Evolutionary conservation across 2,888 invertebrate species (phyloP), one percentile per base, ranked within the genome.

Genomic region (Chymomyza procnemis): DNA sequence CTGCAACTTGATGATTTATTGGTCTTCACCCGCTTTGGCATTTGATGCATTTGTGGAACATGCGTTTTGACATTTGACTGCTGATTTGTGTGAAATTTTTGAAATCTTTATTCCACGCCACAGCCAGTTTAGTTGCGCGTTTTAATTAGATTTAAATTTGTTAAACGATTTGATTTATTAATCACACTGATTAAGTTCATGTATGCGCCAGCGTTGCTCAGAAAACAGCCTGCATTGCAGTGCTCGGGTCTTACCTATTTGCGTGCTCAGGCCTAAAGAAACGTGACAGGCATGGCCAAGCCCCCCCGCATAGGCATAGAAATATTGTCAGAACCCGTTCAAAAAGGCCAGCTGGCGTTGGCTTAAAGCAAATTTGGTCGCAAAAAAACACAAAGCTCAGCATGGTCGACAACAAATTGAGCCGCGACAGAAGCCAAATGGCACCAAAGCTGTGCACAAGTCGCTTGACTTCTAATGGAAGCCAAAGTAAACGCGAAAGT

Each of bases 11-110:
- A 79, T 83, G 85, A 83, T 83, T 83, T 83, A 83, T 83, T 79
- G 84, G 59, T 66, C 55, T 64, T 80, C 66, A 79, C 75, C 71
- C 70, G 79, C 73, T 79, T 76, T 78, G 85, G 83, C 84, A 80
- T 83, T 79, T 82, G 83, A 85, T 79, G 83, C 72, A 85, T 82
- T 85, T 85, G 85, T 85, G 86, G 84, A 84, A 84, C 83, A 84
- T 81, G 84, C 84, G 72, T 84, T 83, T 81, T 84, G 84, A 84
- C 84, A 85, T 84, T 84, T 85, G n/a, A 77, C 75, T 73, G 80
- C 73, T 85, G 86, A 84, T 84, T 83, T 84, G 83, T 84, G 86
- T 85, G 81, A 84, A 84, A 84, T 84, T 84, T 69, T 84, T 69
- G 67, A 62, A 78, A 66, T 61, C 61, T 64, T 56, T 22, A 56